These are phyloP conservation scores for Drosophila lacertosa DNA, from an alignment of 1,140 invertebrate species.

Conservation along the genomic window DNA sequence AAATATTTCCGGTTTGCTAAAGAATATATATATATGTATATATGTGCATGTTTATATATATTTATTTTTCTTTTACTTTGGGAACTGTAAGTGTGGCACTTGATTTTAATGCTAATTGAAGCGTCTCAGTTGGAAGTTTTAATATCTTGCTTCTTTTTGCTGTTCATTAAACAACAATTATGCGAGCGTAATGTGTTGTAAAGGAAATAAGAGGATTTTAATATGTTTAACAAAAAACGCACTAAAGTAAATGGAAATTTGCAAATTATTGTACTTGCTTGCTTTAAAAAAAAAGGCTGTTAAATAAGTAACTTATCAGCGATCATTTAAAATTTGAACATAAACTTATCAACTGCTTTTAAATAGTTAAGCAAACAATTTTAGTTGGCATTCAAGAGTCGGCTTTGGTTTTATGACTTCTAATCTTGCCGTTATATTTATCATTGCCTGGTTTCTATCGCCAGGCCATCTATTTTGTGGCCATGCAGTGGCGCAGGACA, in stretches of 20 bases:
- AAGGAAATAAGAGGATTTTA: constrained; percentile 12
- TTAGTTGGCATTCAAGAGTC: background rate
- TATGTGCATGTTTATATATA: background rate
- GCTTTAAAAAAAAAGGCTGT: no score
- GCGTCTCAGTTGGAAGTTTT: constrained; percentile 27
- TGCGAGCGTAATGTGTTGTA: background rate
- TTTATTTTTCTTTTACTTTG: constrained; percentile 3
- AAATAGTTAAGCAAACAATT: background rate
- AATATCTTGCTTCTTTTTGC: constrained; percentile 2
- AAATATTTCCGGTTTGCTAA: constrained; percentile 76
- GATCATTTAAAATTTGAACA: no score
- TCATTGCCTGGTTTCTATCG: constrained; percentile 24
- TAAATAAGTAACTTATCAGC: no score
- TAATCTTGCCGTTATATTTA: constrained; percentile 43
- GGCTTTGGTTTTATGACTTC: constrained; percentile 14
- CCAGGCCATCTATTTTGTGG: constrained; percentile 43
- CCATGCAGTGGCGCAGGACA: constrained; percentile 36
- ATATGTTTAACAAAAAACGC: background rate
- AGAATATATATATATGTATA: constrained; percentile 25
- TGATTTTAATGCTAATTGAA: constrained; percentile 57
- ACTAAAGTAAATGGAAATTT: background rate
- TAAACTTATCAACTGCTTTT: no score
- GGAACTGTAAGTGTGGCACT: constrained; percentile 12
- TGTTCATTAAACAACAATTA: constrained; percentile 11
- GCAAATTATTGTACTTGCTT: no score